Evolutionary conservation across 2,113 vertebrate genomes (phyloP).

Genomic region (Eleginops maclovinus): DNA sequence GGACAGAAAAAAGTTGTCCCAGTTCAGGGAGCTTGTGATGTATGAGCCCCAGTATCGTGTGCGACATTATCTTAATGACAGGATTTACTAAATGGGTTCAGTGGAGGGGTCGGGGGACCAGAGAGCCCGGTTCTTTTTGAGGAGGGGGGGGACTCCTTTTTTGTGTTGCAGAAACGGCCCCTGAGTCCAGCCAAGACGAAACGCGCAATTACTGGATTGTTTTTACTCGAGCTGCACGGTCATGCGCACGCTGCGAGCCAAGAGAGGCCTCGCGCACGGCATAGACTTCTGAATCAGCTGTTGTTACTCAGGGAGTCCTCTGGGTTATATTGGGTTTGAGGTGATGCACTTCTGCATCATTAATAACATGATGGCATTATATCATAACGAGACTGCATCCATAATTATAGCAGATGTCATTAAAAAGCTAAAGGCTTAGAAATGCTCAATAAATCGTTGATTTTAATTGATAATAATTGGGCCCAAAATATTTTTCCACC

Average conservation of each 20-base stretch:
- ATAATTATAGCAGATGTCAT: not conserved
- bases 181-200: constrained; percentile 27
- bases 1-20: constrained; percentile 6
- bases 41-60: constrained; percentile 42
- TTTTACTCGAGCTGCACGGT: constrained; percentile 6
- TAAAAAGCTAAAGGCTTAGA: not conserved
- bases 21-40: constrained; percentile 31
- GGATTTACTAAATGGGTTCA: constrained; percentile 69
- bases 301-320: constrained; percentile 1
- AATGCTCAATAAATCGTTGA: constrained; percentile 33
- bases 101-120: constrained; percentile 19
- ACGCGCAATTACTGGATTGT: constrained; percentile 27
- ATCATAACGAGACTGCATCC: not conserved
- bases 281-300: constrained; percentile 42
- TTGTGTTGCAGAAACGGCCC: not conserved
- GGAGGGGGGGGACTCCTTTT: not conserved
- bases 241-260: constrained; percentile 5
- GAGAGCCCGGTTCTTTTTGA: constrained; percentile 26
- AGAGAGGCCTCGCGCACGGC: constrained; percentile 21
- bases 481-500: not conserved
- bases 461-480: constrained; percentile 35
- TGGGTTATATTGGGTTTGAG: constrained; percentile 14
- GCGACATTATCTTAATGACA: constrained; percentile 80
- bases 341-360: constrained; percentile 5
- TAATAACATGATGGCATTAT: constrained; percentile 9